Conservation (phyloP, 2,113 vertebrate species). For the Otis tarda region DNA sequence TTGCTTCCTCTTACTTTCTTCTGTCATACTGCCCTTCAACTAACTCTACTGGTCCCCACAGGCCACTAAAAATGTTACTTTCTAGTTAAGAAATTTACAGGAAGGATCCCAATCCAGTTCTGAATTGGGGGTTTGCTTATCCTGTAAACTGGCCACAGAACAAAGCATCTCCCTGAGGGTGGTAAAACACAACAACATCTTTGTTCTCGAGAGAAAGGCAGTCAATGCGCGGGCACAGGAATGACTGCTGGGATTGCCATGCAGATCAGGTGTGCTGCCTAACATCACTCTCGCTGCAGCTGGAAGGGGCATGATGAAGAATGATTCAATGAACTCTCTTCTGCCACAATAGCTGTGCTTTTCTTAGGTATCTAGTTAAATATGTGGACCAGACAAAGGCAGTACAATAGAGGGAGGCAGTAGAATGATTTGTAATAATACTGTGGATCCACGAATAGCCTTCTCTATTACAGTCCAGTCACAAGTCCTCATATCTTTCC, state of each 20-base stretch:
- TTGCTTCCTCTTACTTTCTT: background rate
- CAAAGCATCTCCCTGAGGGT: background rate
- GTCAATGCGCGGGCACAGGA: background rate
- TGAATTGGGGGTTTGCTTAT: background rate
- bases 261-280: background rate
- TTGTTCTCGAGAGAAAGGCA: background rate
- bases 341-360: background rate
- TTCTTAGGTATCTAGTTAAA: background rate
- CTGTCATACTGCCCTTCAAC: background rate
- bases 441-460: background rate
- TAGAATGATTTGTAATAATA: background rate
- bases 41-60: fast-evolving
- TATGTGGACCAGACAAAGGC: background rate
- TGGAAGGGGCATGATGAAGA: background rate
- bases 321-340: background rate
- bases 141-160: background rate
- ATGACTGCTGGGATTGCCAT: background rate
- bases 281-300: background rate
- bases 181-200: background rate
- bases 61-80: background rate
- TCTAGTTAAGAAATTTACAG: background rate
- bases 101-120: background rate
- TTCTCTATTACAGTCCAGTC: background rate
- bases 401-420: background rate
- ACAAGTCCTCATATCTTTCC: background rate